Percentiles rank a stretch among this genome's conserved stretches.
These are phyloP conservation scores for Lomographa bimaculata DNA, from an alignment of 2,888 invertebrate genomes.

Conservation along the genomic window DNA sequence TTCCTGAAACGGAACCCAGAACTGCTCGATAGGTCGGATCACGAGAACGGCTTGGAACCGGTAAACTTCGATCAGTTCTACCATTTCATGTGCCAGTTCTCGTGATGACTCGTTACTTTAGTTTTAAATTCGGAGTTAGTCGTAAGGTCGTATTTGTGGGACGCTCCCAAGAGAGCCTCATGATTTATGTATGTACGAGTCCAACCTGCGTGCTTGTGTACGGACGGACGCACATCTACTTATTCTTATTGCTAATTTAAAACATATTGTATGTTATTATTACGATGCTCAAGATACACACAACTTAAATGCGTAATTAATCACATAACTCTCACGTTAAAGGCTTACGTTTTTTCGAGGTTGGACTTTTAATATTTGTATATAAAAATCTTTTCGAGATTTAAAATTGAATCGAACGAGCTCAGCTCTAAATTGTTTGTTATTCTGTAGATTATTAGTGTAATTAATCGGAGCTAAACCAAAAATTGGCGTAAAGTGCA, in stretches of 20 bases:
- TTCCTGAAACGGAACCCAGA: conserved; percentile 78
- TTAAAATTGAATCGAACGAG: conserved; percentile 11
- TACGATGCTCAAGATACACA: conserved; percentile 37
- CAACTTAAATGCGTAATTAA: conserved; percentile 24
- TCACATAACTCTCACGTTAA: conserved; percentile 25
- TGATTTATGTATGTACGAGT: conserved; percentile 43
- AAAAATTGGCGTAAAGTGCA: not conserved
- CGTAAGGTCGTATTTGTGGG: conserved; percentile 50
- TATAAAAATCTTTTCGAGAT: conserved; percentile 15
- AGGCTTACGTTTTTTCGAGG: conserved; percentile 12
- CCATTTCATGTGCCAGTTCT: conserved; percentile 77
- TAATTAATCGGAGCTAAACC: conserved; percentile 1
- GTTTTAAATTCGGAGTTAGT: conserved; percentile 39
- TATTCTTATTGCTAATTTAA: conserved; percentile 38
- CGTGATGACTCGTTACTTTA: conserved; percentile 59
- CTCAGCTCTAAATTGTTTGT: conserved; percentile 7
- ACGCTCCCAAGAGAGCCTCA: conserved; percentile 56
- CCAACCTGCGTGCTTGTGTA: conserved; percentile 39
- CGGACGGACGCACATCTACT: conserved; percentile 31
- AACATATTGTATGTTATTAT: conserved; percentile 27
- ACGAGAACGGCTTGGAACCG: conserved; percentile 67
- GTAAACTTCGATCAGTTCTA: conserved; percentile 80
- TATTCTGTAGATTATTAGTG: not conserved
- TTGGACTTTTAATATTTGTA: conserved; percentile 19
- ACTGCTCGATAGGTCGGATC: conserved; percentile 63